A percentile compares a stretch with the other conserved stretches of the same genome.
Conservation (phyloP, 2,113 vertebrate species). For the Charina bottae region DNA sequence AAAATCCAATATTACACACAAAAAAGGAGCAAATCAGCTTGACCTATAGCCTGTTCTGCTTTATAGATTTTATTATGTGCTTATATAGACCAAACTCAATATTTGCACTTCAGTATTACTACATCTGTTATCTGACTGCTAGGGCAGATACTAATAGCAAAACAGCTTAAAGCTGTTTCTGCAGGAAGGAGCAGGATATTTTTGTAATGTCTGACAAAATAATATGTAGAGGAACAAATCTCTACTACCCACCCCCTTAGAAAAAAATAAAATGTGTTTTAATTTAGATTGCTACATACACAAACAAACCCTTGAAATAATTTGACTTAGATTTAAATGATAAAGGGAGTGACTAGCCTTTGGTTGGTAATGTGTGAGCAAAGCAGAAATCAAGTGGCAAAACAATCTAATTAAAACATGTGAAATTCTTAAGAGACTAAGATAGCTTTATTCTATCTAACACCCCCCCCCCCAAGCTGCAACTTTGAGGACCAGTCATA, state of each 20-base stretch:
- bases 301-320: no score
- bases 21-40: background rate
- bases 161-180: background rate
- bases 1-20: background rate
- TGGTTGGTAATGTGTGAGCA: no score
- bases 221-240: background rate
- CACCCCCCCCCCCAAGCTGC: background rate
- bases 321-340: no score
- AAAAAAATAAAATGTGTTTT: background rate
- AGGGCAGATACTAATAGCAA: background rate
- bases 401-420: background rate
- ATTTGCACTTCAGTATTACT: background rate
- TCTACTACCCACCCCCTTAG: background rate
- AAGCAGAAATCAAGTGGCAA: background rate
- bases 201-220: background rate
- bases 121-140: background rate
- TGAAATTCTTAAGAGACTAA: background rate
- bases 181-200: background rate
- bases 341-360: no score
- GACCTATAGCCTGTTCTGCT: background rate
- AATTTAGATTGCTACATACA: background rate
- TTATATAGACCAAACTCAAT: background rate
- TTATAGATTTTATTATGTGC: background rate
- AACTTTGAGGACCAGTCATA: background rate
- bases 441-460: background rate